phyloP scores from a whole-genome alignment of 1,140 invertebrate genomes.

The Drosophila ogumai region DNA sequence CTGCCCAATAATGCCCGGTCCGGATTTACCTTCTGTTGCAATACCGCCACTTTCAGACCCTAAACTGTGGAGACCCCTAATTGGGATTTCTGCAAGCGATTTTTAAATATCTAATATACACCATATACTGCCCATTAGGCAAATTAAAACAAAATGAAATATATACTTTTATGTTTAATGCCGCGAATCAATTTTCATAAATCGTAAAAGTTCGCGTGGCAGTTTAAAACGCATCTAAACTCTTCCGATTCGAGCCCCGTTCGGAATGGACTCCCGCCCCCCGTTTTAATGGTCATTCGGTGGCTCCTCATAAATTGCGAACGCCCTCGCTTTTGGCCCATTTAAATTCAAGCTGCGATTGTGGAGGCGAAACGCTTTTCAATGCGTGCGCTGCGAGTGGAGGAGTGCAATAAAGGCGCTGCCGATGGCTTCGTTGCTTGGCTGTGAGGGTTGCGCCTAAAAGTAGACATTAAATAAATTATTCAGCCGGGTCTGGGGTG shows the following conservation, averaged over 20 bases:
- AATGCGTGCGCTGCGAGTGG: constrained; percentile 33
- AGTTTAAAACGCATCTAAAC: constrained; percentile 51
- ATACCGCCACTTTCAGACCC: constrained; percentile 38
- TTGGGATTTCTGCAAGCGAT: not conserved
- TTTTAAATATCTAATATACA: not conserved
- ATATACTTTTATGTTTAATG: constrained; percentile 19
- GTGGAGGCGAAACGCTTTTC: constrained; percentile 32
- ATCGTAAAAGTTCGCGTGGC: constrained; percentile 57
- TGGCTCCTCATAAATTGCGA: constrained; percentile 69
- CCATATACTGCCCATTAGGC: not conserved
- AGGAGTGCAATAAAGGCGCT: constrained; percentile 67
- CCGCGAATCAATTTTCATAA: constrained; percentile 76
- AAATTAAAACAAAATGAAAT: constrained; percentile 58
- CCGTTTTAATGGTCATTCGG: constrained; percentile 76
- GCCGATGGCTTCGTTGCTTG: constrained; percentile 58
- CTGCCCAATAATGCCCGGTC: constrained; percentile 1
- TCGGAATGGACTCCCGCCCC: constrained; percentile 51
- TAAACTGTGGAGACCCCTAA: not conserved
- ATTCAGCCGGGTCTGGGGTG: constrained; percentile 40
- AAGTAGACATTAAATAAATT: constrained; percentile 83
- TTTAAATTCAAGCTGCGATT: constrained; percentile 65
- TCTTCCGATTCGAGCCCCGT: constrained; percentile 20
- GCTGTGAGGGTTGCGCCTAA: constrained; percentile 63
- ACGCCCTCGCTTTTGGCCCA: constrained; percentile 43
- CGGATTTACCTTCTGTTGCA: constrained; percentile 45